Evolutionary conservation across 1,140 invertebrate species (phyloP).

Genomic region (Zaprionus tsacasi): DNA sequence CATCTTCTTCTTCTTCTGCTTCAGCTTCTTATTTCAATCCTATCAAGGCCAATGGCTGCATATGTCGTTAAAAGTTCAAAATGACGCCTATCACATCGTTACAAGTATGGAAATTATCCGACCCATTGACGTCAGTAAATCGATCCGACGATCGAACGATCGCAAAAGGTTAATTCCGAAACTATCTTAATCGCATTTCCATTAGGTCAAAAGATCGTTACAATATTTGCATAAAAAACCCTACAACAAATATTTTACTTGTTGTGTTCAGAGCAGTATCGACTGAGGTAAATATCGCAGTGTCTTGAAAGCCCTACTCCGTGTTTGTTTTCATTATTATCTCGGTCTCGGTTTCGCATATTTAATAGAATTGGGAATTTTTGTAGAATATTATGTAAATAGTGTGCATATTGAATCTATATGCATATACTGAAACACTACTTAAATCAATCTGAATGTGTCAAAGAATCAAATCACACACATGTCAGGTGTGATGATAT

Average conservation of each 20-base stretch:
- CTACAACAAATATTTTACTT: slow-evolving; percentile 14
- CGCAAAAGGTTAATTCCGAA: slow-evolving; percentile 19
- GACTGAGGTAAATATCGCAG: not conserved
- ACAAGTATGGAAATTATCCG: slow-evolving; percentile 41
- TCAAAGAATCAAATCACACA: slow-evolving; percentile 29
- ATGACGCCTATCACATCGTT: slow-evolving; percentile 26
- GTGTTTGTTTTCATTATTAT: slow-evolving; percentile 44
- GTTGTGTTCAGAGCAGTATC: not conserved
- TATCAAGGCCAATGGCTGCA: slow-evolving; percentile 33
- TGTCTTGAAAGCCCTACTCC: not conserved
- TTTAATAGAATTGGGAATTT: not conserved
- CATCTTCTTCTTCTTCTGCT: not conserved
- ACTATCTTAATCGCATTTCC: slow-evolving; percentile 6
- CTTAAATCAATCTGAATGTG: slow-evolving; percentile 40
- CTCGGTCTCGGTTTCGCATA: not conserved
- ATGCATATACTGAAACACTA: not conserved
- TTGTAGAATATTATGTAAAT: slow-evolving; percentile 40
- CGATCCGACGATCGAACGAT: slow-evolving; percentile 9
- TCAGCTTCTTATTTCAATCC: not conserved
- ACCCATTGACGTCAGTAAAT: slow-evolving; percentile 39
- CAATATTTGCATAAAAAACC: slow-evolving; percentile 8
- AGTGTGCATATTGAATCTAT: slow-evolving; percentile 1
- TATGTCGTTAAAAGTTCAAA: slow-evolving; percentile 36
- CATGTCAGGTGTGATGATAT: slow-evolving; percentile 1
- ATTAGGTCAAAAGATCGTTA: slow-evolving; percentile 38